Evolutionary conservation across 2,113 vertebrate species (phyloP).

Genomic region (Salvator merianae): DNA sequence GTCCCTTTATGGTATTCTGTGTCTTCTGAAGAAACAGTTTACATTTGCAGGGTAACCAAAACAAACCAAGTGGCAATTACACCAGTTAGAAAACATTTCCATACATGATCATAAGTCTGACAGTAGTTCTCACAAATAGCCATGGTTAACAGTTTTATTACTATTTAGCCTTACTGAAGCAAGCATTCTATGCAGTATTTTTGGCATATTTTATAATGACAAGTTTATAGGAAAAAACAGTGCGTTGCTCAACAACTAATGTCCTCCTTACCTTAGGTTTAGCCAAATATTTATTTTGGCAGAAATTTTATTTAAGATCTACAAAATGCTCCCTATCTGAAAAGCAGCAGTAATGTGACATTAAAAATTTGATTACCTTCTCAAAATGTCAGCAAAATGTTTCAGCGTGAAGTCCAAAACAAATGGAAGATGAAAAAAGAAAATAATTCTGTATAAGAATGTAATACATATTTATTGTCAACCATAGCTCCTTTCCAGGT

Average conservation of each 20-base stretch:
- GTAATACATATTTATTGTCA: not conserved
- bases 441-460: not conserved
- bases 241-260: slow-evolving; percentile 44
- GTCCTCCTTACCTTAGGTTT: slow-evolving; percentile 65
- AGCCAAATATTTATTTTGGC: slow-evolving; percentile 74
- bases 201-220: slow-evolving; percentile 50
- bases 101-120: slow-evolving; percentile 60
- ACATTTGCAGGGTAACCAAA: slow-evolving; percentile 29
- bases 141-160: slow-evolving; percentile 46
- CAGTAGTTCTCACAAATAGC: slow-evolving; percentile 54
- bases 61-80: slow-evolving; percentile 44
- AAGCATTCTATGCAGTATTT: slow-evolving; percentile 47
- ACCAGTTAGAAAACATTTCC: slow-evolving; percentile 57
- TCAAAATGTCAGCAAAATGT: slow-evolving; percentile 37
- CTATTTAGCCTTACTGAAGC: slow-evolving; percentile 55
- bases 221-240: slow-evolving; percentile 53
- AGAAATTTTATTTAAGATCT: slow-evolving; percentile 56
- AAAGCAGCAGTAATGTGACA: slow-evolving; percentile 65
- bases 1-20: slow-evolving; percentile 23
- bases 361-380: slow-evolving; percentile 36
- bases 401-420: not conserved
- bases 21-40: slow-evolving; percentile 38
- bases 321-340: slow-evolving; percentile 64
- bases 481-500: not conserved
- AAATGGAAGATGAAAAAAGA: slow-evolving; percentile 1